Conservation (phyloP, 1,140 invertebrate genomes). For the Frieseomelitta varia region DNA sequence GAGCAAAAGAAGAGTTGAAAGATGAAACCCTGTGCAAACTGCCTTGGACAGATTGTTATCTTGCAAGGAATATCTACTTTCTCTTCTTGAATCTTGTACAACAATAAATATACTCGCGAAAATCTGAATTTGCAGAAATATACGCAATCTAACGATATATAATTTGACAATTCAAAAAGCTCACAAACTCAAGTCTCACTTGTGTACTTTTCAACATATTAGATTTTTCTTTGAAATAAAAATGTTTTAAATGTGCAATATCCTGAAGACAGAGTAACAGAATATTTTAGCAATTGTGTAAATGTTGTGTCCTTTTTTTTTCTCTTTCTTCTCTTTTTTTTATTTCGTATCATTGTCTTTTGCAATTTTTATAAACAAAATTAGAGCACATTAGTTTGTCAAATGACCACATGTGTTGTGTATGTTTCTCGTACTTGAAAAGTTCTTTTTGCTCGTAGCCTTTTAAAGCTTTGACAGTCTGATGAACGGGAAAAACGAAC, state of each 20-base stretch:
- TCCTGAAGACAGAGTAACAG: not conserved
- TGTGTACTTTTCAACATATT: not conserved
- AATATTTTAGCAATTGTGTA: constrained; percentile 14
- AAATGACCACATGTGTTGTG: not conserved
- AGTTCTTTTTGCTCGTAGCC: not conserved
- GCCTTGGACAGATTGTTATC: not conserved
- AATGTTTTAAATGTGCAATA: constrained; percentile 15
- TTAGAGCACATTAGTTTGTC: constrained; percentile 1
- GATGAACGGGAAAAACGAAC: not conserved
- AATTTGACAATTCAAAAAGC: not conserved
- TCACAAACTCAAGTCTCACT: not conserved
- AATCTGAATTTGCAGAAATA: no score
- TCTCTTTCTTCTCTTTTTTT: not conserved
- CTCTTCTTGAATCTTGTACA: not conserved
- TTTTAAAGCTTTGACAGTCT: constrained; percentile 3
- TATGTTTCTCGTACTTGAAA: no score
- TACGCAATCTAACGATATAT: not conserved
- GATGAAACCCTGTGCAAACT: not conserved
- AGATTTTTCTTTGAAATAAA: not conserved
- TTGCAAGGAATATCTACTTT: not conserved
- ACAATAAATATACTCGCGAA: not conserved
- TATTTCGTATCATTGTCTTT: not conserved
- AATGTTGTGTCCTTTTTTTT: not conserved
- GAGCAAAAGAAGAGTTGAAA: not conserved
- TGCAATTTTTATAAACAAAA: not conserved